Percentiles rank a stretch among this genome's conserved stretches.
These are phyloP conservation scores for Hirtodrosophila alboralis DNA, from an alignment of 2,888 invertebrate genomes.

Conservation along the genomic window DNA sequence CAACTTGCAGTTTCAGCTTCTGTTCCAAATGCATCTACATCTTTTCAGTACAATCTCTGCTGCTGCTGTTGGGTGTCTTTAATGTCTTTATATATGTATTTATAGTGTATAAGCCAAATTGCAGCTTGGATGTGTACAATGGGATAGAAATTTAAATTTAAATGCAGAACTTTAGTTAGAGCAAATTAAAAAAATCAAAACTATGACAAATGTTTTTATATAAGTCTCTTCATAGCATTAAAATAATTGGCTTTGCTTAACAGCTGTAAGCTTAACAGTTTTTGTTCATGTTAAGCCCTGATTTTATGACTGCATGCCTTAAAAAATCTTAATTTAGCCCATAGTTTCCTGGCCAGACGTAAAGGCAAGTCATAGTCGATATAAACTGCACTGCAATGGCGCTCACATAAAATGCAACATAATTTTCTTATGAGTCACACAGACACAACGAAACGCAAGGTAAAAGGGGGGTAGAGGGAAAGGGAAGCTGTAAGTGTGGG, in stretches of 20 bases:
- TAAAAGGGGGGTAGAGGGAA: background rate
- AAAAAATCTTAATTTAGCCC: no score
- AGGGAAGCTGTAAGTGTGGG: background rate
- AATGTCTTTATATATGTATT: conserved; percentile 64
- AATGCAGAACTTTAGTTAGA: no score
- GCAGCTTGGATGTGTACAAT: conserved; percentile 11
- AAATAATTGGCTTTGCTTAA: no score
- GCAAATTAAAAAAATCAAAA: no score
- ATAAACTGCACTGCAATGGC: conserved; percentile 62
- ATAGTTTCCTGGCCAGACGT: background rate
- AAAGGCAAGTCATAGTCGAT: conserved; percentile 35
- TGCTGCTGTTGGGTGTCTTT: conserved; percentile 38
- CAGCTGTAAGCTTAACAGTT: no score
- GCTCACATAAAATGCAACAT: conserved; percentile 78
- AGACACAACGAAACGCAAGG: conserved; percentile 30
- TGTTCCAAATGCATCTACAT: no score
- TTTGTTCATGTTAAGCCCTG: no score
- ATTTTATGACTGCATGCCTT: no score
- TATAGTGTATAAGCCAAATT: conserved; percentile 49
- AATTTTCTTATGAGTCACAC: conserved; percentile 78
- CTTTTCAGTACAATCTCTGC: background rate
- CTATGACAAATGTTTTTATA: no score
- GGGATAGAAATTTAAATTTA: no score
- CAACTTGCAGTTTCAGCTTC: conserved; percentile 8
- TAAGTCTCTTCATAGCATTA: no score